phyloP scores from a whole-genome alignment of 2,113 vertebrate genomes.

The Leuciscus idus region DNA sequence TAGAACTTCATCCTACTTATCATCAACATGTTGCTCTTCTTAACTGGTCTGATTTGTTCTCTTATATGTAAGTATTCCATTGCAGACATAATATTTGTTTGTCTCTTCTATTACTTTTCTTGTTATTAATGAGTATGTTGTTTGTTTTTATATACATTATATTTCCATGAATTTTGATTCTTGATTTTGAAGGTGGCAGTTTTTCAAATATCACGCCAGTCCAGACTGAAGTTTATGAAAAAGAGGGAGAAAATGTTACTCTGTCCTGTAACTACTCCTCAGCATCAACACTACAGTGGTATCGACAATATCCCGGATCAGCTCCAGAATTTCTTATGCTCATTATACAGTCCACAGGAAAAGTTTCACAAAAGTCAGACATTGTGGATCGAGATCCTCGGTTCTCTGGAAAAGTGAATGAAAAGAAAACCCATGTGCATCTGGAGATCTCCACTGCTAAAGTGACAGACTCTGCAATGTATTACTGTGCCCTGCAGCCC shows the following conservation, averaged over 20 bases:
- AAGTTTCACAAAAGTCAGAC: slow-evolving; percentile 2
- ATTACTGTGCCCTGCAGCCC: background rate
- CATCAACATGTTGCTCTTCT: background rate
- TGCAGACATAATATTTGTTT: background rate
- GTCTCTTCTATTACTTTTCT: background rate
- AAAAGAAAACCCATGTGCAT: background rate
- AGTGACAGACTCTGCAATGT: background rate
- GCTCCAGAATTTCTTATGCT: background rate
- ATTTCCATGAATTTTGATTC: background rate
- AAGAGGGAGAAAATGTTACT: background rate
- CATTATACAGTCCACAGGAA: background rate
- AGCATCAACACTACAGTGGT: slow-evolving; percentile 1
- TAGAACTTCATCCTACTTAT: background rate
- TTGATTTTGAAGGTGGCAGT: background rate
- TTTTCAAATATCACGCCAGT: background rate
- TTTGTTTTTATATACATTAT: background rate
- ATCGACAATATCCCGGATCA: slow-evolving; percentile 9
- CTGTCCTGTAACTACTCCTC: slow-evolving; percentile 27
- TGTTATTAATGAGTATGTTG: background rate
- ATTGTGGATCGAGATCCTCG: background rate
- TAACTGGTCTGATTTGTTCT: background rate
- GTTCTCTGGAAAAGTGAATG: background rate
- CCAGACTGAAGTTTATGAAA: background rate
- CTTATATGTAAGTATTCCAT: background rate
- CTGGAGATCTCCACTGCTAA: background rate